These are phyloP conservation scores for Latrodectus hesperus DNA, from an alignment of 2,888 invertebrate species.

Conservation along the genomic window DNA sequence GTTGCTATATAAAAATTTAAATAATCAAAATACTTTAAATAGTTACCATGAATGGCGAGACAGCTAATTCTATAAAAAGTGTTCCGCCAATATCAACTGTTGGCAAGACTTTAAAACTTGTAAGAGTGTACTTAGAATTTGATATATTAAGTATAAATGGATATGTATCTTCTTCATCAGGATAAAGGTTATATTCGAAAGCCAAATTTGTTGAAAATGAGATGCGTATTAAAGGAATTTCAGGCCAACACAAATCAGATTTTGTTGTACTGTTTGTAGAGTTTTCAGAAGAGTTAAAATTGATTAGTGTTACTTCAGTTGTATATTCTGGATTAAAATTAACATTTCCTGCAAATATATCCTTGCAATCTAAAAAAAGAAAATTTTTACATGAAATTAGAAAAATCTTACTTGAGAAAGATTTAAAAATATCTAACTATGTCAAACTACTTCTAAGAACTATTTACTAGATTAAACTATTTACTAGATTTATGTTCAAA, in stretches of 20 bases:
- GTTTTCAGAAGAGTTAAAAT: not conserved
- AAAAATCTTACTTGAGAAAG: no score
- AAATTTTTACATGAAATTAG: not conserved
- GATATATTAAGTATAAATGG: slow-evolving; percentile 72
- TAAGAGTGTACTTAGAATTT: slow-evolving; percentile 77
- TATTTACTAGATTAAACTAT: no score
- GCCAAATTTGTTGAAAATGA: slow-evolving; percentile 65
- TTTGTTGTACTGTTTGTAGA: not conserved
- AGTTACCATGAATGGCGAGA: slow-evolving; percentile 79
- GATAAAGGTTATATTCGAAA: slow-evolving; percentile 70
- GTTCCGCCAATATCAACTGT: slow-evolving; percentile 88
- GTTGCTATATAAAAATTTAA: not conserved
- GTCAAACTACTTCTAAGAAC: no score
- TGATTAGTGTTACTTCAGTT: not conserved
- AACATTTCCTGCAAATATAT: slow-evolving; percentile 6
- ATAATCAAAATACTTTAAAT: no score
- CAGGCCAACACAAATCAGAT: slow-evolving; percentile 48
- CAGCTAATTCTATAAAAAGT: slow-evolving; percentile 82
- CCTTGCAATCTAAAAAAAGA: slow-evolving; percentile 24
- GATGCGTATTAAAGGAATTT: slow-evolving; percentile 60
- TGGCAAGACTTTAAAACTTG: slow-evolving; percentile 83
- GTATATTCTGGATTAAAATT: not conserved
- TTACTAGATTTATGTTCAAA: no score
- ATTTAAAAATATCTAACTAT: no score
- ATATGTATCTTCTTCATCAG: slow-evolving; percentile 71